phyloP scores from a whole-genome alignment of 2,888 invertebrate species.

The Helobdella robusta region DNA sequence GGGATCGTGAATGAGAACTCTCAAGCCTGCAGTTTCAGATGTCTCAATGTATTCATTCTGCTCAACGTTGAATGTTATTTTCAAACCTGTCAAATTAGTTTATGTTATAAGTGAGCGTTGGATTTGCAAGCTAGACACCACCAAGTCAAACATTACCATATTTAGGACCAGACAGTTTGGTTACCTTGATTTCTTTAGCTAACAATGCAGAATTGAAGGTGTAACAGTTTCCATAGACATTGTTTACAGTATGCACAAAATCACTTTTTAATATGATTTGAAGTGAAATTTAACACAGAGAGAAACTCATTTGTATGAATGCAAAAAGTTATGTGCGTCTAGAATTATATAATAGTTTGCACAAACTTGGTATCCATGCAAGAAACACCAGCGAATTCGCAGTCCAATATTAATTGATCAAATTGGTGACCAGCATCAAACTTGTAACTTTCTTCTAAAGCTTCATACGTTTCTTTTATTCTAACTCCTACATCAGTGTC shows the following conservation, averaged over 20 bases:
- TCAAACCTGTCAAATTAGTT: slow-evolving; percentile 22
- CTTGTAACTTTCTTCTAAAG: too few relatives aligned
- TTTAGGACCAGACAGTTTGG: slow-evolving; percentile 20
- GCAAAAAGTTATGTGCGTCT: too few relatives aligned
- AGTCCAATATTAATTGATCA: too few relatives aligned
- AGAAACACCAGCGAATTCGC: slow-evolving; percentile 7
- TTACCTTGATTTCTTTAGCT: neutral
- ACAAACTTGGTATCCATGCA: too few relatives aligned
- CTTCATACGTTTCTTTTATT: too few relatives aligned
- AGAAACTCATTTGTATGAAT: too few relatives aligned
- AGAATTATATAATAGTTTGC: too few relatives aligned
- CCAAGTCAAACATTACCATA: slow-evolving; percentile 21
- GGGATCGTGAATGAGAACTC: slow-evolving; percentile 32
- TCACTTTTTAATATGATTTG: too few relatives aligned
- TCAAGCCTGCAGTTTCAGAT: slow-evolving; percentile 31
- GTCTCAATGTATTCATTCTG: slow-evolving; percentile 31
- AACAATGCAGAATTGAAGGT: slow-evolving; percentile 29
- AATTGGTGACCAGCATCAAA: too few relatives aligned
- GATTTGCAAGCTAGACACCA: too few relatives aligned
- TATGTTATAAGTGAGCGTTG: neutral
- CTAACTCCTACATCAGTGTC: too few relatives aligned
- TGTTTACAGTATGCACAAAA: slow-evolving; percentile 26
- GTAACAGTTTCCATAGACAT: slow-evolving; percentile 31
- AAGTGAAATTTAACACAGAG: too few relatives aligned
- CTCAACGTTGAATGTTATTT: slow-evolving; percentile 30